These are phyloP conservation scores for Pipra filicauda DNA, from an alignment of 2,113 vertebrate genomes.

Conservation along the genomic window DNA sequence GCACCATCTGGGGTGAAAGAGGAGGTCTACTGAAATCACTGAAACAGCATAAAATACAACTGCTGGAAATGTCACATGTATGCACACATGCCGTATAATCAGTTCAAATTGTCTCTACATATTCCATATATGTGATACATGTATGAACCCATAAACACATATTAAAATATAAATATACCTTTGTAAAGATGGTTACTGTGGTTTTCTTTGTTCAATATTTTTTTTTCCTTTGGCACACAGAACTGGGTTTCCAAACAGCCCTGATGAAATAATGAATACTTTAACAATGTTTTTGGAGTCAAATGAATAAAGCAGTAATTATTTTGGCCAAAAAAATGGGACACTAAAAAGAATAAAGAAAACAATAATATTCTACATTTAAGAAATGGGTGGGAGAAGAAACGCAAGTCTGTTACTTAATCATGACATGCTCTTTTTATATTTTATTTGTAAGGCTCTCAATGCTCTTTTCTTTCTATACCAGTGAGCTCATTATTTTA, in stretches of 20 bases:
- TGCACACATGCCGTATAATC: not conserved
- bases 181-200: slow-evolving; percentile 5
- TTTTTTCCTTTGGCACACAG: not conserved
- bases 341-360: slow-evolving; percentile 52
- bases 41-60: not conserved
- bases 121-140: not conserved
- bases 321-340: slow-evolving; percentile 24
- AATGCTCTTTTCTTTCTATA: slow-evolving; percentile 64
- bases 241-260: slow-evolving; percentile 64
- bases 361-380: slow-evolving; percentile 26
- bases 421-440: slow-evolving; percentile 13
- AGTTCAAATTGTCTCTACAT: not conserved
- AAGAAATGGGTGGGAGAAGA: slow-evolving; percentile 35
- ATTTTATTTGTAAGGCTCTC: slow-evolving; percentile 50
- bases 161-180: slow-evolving; percentile 20
- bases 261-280: slow-evolving; percentile 66
- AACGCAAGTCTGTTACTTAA: slow-evolving; percentile 41
- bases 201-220: slow-evolving; percentile 31
- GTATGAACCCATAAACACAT: not conserved
- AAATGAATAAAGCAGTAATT: slow-evolving; percentile 52
- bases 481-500: slow-evolving; percentile 65
- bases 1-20: not conserved
- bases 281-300: slow-evolving; percentile 61
- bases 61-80: not conserved
- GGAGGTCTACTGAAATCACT: not conserved